Evolutionary conservation across 2,888 invertebrate species (phyloP), one percentile per base, ranked within the genome.

Genomic region (Stenurella melanura): DNA sequence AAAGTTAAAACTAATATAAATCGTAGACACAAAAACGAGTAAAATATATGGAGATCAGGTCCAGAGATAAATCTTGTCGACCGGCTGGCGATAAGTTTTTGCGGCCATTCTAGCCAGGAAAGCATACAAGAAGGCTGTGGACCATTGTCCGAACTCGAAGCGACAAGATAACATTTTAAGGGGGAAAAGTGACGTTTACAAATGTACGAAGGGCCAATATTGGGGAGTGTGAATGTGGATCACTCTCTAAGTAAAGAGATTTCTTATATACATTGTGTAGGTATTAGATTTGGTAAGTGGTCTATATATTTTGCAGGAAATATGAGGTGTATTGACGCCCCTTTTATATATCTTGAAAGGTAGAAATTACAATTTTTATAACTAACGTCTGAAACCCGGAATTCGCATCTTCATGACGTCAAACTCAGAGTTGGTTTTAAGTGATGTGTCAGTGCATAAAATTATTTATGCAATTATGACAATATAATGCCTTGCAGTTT

Each of bases 111-210:
- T 79, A 76, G 77, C 78, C 79, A 81, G 80, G 78, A 79, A 78
- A 81, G 76, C 76, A 64, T 67, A 76, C 76, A 79, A 80, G 77
- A 80, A 78, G 76, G 64, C 71, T 76, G 80, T 70, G 77, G 84
- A 82, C 84, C 84, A 84, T 83, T 84, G 84, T 84, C 84, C 84
- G 82, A 82, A 76, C 67, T 75, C 74, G 75, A 75, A 76, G 74
- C 77, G 79, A 76, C 74, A 64, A 83, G 83, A 83, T 83, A 83
- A 81, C 76, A 69, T 75, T 71, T n/a, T 68, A 34, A 79, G 75
- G 79, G 81, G 78, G 78, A 77, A 79, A 58, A 68, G 73, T 82
- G 84, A 84, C 83, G 75, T 82, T 80, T 81, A 83, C 81, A 84
- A 84, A 84, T 84, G 82, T 79, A 81, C 81, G 73, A 64, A 64